phyloP scores from a whole-genome alignment of 2,888 invertebrate species.

The Ecdyonurus torrentis region DNA sequence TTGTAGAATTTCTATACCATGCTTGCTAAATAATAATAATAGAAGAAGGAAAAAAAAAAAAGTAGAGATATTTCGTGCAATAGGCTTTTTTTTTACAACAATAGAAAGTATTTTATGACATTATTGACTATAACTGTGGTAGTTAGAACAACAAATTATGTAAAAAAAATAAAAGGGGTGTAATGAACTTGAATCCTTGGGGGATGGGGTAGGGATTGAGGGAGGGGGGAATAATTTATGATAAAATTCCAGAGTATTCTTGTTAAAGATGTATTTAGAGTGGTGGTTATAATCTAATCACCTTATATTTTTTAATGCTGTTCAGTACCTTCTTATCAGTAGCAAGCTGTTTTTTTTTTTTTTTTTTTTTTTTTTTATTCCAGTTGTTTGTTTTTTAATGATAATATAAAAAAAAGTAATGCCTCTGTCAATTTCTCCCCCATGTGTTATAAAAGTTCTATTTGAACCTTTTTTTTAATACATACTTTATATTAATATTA shows the following conservation, averaged over 20 bases:
- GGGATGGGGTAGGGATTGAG: neutral
- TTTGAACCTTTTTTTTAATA: no score
- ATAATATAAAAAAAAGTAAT: no score
- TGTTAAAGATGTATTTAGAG: neutral
- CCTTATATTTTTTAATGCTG: neutral
- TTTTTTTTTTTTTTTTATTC: no score
- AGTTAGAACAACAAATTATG: no score
- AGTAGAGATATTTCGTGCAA: neutral
- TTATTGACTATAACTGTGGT: no score
- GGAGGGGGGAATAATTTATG: no score
- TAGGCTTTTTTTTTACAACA: neutral
- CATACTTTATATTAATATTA: no score
- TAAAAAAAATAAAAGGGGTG: neutral
- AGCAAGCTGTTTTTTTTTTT: no score
- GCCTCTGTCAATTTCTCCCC: no score
- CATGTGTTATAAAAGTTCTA: no score
- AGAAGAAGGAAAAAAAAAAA: neutral
- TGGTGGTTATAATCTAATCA: neutral
- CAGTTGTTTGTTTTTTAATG: no score
- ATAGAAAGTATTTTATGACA: neutral
- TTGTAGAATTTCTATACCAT: neutral
- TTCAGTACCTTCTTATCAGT: neutral
- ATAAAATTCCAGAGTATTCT: neutral
- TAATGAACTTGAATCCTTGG: neutral
- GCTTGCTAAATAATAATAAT: neutral